Percentiles rank a stretch among this genome's conserved stretches.
phyloP scores from a whole-genome alignment of 1,140 invertebrate genomes.

The Ostrea edulis region DNA sequence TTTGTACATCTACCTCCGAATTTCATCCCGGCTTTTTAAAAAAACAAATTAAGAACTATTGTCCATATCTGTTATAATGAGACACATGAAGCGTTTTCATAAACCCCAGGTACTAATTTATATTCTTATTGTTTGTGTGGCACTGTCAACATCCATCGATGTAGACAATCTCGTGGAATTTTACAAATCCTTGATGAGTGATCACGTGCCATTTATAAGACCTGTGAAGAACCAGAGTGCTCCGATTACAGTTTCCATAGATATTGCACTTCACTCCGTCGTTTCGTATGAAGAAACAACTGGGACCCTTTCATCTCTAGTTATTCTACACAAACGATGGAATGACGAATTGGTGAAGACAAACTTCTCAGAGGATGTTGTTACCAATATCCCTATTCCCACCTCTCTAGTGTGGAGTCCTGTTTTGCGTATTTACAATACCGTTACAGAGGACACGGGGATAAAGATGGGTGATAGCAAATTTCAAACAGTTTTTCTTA shows the following conservation, averaged over 20 bases:
- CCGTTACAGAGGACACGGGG: background rate
- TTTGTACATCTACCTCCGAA: no score
- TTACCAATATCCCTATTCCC: background rate
- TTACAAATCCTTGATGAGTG: no score
- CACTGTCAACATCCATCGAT: no score
- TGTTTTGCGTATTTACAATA: background rate
- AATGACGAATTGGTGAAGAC: constrained; percentile 13
- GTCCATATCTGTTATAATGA: no score
- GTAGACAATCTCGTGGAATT: no score
- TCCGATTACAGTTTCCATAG: background rate
- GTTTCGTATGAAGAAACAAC: constrained; percentile 37
- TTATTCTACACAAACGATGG: background rate
- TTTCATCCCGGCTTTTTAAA: no score
- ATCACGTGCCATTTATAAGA: background rate
- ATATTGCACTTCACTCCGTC: background rate
- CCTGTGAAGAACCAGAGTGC: background rate
- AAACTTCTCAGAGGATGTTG: background rate
- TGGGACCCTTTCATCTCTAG: background rate
- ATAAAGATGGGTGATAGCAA: background rate
- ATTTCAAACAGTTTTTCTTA: background rate
- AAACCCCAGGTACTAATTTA: no score
- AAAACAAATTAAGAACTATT: no score
- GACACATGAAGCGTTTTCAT: no score
- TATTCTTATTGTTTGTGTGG: no score
- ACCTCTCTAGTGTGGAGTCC: background rate